phyloP scores from a whole-genome alignment of 30 jellyfish, hydroid and myxozoan genomes.

The Hydra vulgaris region DNA sequence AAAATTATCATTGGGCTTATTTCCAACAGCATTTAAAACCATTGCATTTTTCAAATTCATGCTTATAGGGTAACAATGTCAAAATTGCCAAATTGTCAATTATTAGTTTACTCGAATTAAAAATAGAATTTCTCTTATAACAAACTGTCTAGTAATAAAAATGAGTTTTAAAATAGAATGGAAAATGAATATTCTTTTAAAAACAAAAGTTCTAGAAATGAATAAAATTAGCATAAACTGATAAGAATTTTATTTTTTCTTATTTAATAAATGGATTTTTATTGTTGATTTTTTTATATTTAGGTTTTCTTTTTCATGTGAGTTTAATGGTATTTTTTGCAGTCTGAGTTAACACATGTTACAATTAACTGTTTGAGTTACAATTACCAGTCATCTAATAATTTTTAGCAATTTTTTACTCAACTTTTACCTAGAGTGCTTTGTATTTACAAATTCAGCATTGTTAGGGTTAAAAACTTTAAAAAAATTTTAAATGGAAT shows the following conservation, averaged over 20 bases:
- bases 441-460: not conserved
- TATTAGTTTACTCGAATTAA: not conserved
- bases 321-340: not conserved
- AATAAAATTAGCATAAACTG: not conserved
- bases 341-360: not conserved
- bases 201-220: not conserved
- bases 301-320: not conserved
- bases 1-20: not conserved
- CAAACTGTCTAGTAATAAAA: not conserved
- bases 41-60: not conserved
- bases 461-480: not conserved
- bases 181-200: not conserved
- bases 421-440: not conserved
- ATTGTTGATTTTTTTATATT: not conserved
- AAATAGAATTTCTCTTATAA: not conserved
- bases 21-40: not conserved
- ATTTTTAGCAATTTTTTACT: not conserved
- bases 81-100: not conserved
- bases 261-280: not conserved
- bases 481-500: not conserved
- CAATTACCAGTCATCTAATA: not conserved
- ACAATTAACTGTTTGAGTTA: not conserved
- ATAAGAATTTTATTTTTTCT: not conserved
- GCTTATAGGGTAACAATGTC: not conserved
- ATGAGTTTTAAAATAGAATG: not conserved